Conservation (phyloP, 2,797 vertebrate species). For the Aulostomus chinensis region DNA sequence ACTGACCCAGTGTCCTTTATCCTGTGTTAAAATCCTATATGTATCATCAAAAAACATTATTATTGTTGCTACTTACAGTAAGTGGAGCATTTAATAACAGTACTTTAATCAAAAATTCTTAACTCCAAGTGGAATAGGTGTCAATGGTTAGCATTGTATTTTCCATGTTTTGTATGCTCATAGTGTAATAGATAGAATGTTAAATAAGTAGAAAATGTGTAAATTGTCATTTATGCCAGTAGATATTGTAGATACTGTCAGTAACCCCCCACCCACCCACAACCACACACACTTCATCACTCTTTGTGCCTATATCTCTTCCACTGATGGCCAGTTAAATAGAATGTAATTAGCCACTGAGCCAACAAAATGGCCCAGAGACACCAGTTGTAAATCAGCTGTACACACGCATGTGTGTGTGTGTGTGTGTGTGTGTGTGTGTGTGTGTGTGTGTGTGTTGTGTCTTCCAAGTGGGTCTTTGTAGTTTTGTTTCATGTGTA, state of each 20-base stretch:
- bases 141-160: too few species aligned
- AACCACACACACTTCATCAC: slow-evolving; percentile 11
- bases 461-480: slow-evolving; percentile 19
- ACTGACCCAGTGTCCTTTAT: too few species aligned
- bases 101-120: too few species aligned
- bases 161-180: too few species aligned
- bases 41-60: too few species aligned
- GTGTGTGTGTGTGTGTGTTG: slow-evolving; percentile 1
- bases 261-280: background rate
- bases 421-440: background rate
- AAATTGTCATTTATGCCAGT: slow-evolving; percentile 17
- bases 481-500: slow-evolving; percentile 5
- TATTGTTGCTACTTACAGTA: too few species aligned
- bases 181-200: too few species aligned
- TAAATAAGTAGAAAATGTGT: slow-evolving; percentile 3
- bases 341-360: slow-evolving; percentile 64
- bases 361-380: slow-evolving; percentile 42
- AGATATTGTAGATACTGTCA: slow-evolving; percentile 24
- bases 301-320: slow-evolving; percentile 44
- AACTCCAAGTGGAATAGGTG: too few species aligned
- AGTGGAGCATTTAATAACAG: too few species aligned
- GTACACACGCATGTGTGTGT: background rate
- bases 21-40: too few species aligned
- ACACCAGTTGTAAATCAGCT: slow-evolving; percentile 62
- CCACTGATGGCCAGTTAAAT: slow-evolving; percentile 61